These are phyloP conservation scores for Acestrorhynchus altus DNA, from an alignment of 2,797 vertebrate genomes.

Conservation along the genomic window DNA sequence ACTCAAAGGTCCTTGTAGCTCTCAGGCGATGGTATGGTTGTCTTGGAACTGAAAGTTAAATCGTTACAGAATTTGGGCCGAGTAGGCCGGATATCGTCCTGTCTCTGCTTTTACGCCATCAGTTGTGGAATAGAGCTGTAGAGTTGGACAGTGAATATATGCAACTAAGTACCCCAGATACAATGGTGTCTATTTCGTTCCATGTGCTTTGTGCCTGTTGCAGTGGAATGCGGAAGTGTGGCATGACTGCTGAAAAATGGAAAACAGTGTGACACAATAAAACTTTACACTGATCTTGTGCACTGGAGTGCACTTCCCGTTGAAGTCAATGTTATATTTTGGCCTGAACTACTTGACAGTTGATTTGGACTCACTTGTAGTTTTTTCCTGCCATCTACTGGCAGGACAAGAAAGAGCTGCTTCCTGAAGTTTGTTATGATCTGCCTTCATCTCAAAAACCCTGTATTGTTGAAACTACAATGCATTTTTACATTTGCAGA, in stretches of 20 bases:
- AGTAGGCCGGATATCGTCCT: not conserved
- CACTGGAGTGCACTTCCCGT: not conserved
- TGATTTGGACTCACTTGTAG: not conserved
- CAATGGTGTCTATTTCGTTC: slow-evolving; percentile 7
- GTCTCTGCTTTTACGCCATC: not conserved
- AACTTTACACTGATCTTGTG: no score
- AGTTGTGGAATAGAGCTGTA: not conserved
- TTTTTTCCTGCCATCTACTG: slow-evolving; percentile 43
- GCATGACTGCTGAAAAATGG: not conserved
- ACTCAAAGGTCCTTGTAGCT: not conserved
- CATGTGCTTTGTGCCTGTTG: slow-evolving; percentile 5
- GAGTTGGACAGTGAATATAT: not conserved
- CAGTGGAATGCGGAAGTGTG: slow-evolving; percentile 24
- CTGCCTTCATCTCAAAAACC: not conserved
- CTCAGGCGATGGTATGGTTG: not conserved
- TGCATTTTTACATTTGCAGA: no score
- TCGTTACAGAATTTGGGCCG: not conserved
- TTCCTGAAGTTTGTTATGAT: not conserved
- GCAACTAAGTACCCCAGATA: not conserved
- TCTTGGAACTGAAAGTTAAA: not conserved
- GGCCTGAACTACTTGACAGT: not conserved
- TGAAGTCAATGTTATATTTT: not conserved
- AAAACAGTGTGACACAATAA: slow-evolving; percentile 1
- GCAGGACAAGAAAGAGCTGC: not conserved
- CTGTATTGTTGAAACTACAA: not conserved